Base-by-base conservation (phyloP, 2,797 vertebrate species). In the Sebastiscus tertius region DNA sequence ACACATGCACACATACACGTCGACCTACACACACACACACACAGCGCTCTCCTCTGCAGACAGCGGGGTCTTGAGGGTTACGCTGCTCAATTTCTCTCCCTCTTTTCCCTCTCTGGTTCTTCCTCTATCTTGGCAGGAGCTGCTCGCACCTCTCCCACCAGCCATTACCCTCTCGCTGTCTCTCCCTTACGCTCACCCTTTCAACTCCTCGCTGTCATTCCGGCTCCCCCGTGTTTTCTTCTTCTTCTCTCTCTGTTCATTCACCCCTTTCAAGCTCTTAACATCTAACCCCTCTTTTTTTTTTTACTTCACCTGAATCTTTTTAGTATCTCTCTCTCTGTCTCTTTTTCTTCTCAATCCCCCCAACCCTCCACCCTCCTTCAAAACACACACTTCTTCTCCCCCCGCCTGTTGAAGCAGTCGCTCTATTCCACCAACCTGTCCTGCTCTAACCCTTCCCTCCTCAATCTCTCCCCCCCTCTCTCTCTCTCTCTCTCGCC, bases 31-130 rank as follows among this genome's bases (percentile, higher is more conserved):
- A 18, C 73, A 86, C 80, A 27, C 55, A 55, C 67, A 78, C 80
- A 81, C 87, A 88, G 60, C 46, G 29, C 72, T 79, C 80, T 83
- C 77, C 24, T 80, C 73, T 27, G 81, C 85, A 91, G 90, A 93
- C 94, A 92, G 85, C 71, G 6, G 84, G 91, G 92, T 93, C 93
- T 90, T 87, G 39, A 86, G 88, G 91, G 93, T 92, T 91, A 85
- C 69, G 66, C 87, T 90, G 84, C 90, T 94, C 92, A 89, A 89
- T 94, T 93, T 94, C 88, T 90, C 84, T 83, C 65, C 77, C 68
- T 89, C 74, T 86, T 78, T 79, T 80, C 67, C 56, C 79, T 72
- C 85, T 82, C 81, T 52, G 56, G 84, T 79, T 90, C 84, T 85
- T 85, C 82, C 83, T 87, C 79, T 86, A 82, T 90, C 86, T 92